These are phyloP conservation scores for Charina bottae DNA, from an alignment of 2,113 vertebrate genomes.

Conservation along the genomic window DNA sequence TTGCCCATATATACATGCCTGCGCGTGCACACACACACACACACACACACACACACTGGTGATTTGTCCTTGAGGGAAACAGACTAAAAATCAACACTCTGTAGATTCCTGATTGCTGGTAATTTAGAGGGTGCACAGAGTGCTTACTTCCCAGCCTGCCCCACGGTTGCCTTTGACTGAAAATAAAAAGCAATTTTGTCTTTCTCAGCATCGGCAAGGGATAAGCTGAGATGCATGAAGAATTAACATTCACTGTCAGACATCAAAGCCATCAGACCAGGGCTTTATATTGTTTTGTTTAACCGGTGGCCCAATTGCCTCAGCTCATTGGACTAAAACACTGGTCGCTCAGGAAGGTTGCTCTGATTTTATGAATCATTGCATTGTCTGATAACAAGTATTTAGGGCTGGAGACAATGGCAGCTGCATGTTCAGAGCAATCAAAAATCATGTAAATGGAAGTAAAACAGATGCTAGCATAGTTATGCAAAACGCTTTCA, in stretches of 20 bases:
- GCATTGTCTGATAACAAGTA: background rate
- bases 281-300: slow-evolving; percentile 32
- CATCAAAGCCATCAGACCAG: slow-evolving; percentile 48
- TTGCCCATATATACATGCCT: background rate
- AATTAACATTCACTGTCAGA: slow-evolving; percentile 58
- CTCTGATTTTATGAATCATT: slow-evolving; percentile 15
- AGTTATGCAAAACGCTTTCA: background rate
- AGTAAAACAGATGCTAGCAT: background rate
- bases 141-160: slow-evolving; percentile 39
- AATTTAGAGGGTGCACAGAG: slow-evolving; percentile 49
- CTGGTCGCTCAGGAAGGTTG: slow-evolving; percentile 42
- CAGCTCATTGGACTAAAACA: slow-evolving; percentile 51
- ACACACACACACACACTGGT: slow-evolving; percentile 35
- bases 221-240: slow-evolving; percentile 60
- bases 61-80: slow-evolving; percentile 29
- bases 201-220: background rate
- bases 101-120: slow-evolving; percentile 47
- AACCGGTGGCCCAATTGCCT: slow-evolving; percentile 35
- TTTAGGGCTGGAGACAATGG: background rate
- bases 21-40: too few relatives aligned
- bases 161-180: slow-evolving; percentile 31
- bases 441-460: background rate
- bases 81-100: slow-evolving; percentile 17
- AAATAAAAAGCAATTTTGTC: slow-evolving; percentile 62
- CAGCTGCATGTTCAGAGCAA: background rate